These are phyloP conservation scores for Melanaphis sacchari DNA, from an alignment of 1,140 invertebrate genomes.

Conservation along the genomic window DNA sequence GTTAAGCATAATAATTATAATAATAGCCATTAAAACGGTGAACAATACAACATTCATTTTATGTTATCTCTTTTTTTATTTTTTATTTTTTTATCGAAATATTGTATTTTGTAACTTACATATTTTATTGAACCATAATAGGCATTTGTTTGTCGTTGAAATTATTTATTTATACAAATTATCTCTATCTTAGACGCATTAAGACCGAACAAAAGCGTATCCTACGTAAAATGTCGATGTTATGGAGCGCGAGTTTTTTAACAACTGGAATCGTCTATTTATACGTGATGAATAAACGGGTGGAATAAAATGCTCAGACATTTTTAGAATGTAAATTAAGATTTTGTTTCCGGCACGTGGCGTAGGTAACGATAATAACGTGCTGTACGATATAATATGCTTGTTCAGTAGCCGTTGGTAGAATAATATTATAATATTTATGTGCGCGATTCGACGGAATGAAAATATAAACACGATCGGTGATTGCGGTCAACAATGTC, in stretches of 20 bases:
- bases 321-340: neutral
- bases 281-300: neutral
- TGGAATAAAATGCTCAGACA: neutral
- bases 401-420: neutral
- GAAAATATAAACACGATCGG: neutral
- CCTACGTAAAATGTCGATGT: neutral
- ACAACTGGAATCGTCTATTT: neutral
- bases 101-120: neutral
- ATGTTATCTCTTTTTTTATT: neutral
- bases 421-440: neutral
- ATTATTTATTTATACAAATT: conserved; percentile 32
- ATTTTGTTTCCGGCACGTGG: neutral
- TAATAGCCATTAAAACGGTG: neutral
- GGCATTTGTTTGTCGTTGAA: neutral
- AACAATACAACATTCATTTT: neutral
- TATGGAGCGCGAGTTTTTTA: neutral
- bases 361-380: neutral
- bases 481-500: neutral
- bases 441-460: neutral
- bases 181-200: neutral
- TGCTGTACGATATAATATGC: neutral
- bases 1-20: neutral
- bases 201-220: neutral
- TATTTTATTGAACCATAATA: neutral
- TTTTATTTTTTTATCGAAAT: neutral